These are phyloP conservation scores for Hypanus sabinus DNA, from an alignment of 2,113 vertebrate species.

Conservation along the genomic window DNA sequence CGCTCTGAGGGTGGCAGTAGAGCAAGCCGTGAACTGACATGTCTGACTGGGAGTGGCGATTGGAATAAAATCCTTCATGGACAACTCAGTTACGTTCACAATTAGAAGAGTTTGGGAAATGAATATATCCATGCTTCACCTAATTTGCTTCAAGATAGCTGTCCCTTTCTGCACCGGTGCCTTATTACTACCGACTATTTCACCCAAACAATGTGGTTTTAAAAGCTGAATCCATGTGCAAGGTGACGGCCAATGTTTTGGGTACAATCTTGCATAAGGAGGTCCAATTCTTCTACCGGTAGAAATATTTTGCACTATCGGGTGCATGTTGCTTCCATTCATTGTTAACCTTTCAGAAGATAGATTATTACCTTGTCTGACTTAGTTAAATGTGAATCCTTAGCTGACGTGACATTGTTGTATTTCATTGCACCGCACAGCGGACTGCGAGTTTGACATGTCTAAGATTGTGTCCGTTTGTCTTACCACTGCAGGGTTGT, in stretches of 20 bases:
- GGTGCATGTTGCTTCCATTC: background rate
- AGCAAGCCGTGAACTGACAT: too few relatives aligned
- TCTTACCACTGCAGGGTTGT: constrained; percentile 22
- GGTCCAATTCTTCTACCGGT: background rate
- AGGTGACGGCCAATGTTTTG: background rate
- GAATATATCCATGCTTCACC: background rate
- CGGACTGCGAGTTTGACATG: too few relatives aligned
- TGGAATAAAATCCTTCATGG: background rate
- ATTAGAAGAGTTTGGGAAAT: background rate
- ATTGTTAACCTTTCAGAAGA: background rate
- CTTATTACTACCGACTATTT: background rate
- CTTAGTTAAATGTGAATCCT: background rate
- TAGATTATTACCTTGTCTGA: background rate
- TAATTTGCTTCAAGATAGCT: background rate
- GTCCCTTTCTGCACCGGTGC: background rate
- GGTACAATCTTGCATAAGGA: background rate
- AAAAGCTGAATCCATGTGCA: background rate
- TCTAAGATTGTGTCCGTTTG: background rate
- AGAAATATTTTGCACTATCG: background rate
- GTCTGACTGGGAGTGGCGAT: too few relatives aligned
- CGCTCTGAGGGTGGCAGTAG: too few relatives aligned
- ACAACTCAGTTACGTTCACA: background rate
- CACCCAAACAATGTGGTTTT: background rate
- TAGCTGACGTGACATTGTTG: background rate
- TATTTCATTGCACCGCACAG: background rate